Evolutionary conservation across 2,888 invertebrate genomes (phyloP), one percentile per base, ranked within the genome.

Genomic region (Diarsia mendica): DNA sequence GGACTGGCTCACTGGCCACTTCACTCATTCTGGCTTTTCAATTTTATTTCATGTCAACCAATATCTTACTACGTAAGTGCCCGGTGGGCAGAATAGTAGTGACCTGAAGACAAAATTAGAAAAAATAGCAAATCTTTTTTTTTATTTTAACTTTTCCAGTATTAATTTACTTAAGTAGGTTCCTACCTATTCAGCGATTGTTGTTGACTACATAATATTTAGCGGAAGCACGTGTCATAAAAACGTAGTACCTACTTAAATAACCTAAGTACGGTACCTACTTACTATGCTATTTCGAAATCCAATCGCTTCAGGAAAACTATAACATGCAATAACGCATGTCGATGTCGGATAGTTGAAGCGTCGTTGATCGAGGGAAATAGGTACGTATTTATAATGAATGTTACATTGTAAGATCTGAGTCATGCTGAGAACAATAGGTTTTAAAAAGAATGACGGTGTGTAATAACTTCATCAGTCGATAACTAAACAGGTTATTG

Each of bases 351-450:
- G 48, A 61, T 77, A 55, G 51, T 28, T 39, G n/a, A 51, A 65
- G 28, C 28, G 20, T 58, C 49, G 15, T 58, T 39, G 11, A 70
- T 72, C 39, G 39, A 55, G 18, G 53, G 69, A 71, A 70, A 64
- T 58, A 78, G 33, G 8, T 39, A 39, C 39, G 6, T 39, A 39
- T 6, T 0, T 39, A 23, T 49, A 67, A 78, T 73, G 20, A 70
- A 78, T 75, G 23, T 67, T 58, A 28, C 48, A 55, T n/a, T n/a
- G 67, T 51, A 33, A 71, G 53, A 76, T 63, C 78, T 80, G 83
- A 82, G 49, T 85, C 85, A 85, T 18, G 33, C 39, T 49, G 51
- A 75, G 71, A 77, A 85, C 85, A 84, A 84, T 85, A 73, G 83
- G 63, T 65, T 71, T 75, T 75, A 77, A 85, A 80, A 73, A n/a